Conservation (phyloP, 2,888 invertebrate species). For the Seira sanloemensis region DNA sequence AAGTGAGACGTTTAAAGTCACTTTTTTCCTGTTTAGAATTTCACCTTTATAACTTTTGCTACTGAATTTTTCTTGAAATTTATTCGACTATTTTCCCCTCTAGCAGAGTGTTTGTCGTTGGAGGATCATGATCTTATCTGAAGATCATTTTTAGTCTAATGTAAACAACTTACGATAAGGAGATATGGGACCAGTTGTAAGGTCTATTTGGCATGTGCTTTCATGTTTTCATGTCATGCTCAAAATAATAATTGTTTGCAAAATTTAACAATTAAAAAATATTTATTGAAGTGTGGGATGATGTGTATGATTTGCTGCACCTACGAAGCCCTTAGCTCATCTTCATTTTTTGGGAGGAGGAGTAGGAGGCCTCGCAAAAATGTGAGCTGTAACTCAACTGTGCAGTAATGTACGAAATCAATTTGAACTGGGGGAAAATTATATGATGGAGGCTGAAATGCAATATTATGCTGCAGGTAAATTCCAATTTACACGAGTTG, state of each 20-base stretch:
- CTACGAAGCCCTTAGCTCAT: background rate
- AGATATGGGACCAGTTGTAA: background rate
- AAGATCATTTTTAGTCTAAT: background rate
- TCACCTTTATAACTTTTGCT: background rate
- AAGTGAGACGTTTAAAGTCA: slow-evolving; percentile 32
- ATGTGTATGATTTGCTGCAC: background rate
- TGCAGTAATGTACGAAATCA: background rate
- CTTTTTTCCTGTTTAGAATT: slow-evolving; percentile 31
- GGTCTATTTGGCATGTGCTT: background rate
- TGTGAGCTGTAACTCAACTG: background rate
- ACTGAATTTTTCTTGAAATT: slow-evolving; percentile 34
- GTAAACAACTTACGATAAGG: background rate
- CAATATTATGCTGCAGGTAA: background rate
- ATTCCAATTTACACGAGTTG: background rate
- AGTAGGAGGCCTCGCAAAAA: background rate
- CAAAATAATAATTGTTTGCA: background rate
- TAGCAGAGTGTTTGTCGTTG: background rate
- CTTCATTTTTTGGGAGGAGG: background rate
- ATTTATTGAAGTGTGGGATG: background rate
- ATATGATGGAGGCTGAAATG: background rate
- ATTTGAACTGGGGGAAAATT: background rate
- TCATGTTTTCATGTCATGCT: background rate
- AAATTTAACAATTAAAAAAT: background rate
- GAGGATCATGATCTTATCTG: background rate
- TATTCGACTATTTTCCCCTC: background rate